Percentiles rank a stretch among this genome's conserved stretches.
These are phyloP conservation scores for Ectemnius cavifrons DNA, from an alignment of 2,888 invertebrate genomes.

Conservation along the genomic window DNA sequence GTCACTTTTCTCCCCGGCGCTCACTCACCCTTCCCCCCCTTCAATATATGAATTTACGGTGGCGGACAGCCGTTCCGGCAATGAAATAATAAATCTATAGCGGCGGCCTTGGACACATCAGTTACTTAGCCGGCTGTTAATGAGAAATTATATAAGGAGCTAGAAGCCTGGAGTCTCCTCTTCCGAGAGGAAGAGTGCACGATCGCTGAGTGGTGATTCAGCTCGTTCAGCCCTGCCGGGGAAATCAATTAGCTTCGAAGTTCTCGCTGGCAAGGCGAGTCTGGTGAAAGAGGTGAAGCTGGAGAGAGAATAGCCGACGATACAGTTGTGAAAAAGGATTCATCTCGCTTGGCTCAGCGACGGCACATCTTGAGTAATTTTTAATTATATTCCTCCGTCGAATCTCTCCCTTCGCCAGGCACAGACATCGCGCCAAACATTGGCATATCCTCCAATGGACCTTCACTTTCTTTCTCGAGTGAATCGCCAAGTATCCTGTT, in stretches of 20 bases:
- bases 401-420: too few relatives aligned
- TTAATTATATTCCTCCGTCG: constrained; percentile 32
- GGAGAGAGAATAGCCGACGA: constrained; percentile 27
- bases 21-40: background rate
- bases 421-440: background rate
- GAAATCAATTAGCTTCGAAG: constrained; percentile 40
- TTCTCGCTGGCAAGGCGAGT: constrained; percentile 19
- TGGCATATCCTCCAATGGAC: too few relatives aligned
- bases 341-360: constrained; percentile 5
- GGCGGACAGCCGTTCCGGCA: background rate
- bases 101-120: too few relatives aligned
- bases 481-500: too few relatives aligned
- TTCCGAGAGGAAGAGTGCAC: constrained; percentile 12
- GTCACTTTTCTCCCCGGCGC: constrained; percentile 45
- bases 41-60: constrained; percentile 10
- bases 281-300: constrained; percentile 19
- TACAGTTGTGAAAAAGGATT: constrained; percentile 10
- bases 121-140: too few relatives aligned
- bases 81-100: constrained; percentile 11
- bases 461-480: too few relatives aligned
- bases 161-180: background rate
- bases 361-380: constrained; percentile 31
- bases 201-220: constrained; percentile 37
- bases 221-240: constrained; percentile 22
- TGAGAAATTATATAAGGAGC: constrained; percentile 3